phyloP scores from a whole-genome alignment of 2,888 invertebrate genomes.

The Scrobipalpa atriplicella region DNA sequence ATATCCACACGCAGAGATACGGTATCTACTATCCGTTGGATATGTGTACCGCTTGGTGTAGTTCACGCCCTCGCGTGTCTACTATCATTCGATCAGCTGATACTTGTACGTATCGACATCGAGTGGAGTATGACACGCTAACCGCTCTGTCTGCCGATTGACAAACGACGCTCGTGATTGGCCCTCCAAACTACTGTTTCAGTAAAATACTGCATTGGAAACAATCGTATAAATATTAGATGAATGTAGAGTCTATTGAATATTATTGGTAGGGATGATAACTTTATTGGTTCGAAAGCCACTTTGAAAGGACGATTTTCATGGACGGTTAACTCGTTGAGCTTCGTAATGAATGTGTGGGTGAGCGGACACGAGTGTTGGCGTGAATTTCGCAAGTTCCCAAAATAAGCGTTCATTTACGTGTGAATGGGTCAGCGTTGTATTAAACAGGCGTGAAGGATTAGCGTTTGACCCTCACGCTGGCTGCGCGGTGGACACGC shows the following conservation, averaged over 20 bases:
- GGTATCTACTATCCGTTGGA: background rate
- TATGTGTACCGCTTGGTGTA: constrained; percentile 36
- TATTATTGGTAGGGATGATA: background rate
- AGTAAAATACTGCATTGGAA: constrained; percentile 16
- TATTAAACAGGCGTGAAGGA: constrained; percentile 23
- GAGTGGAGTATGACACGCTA: constrained; percentile 71
- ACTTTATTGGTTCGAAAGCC: background rate
- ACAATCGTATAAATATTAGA: background rate
- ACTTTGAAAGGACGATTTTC: constrained; percentile 3
- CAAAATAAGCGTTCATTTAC: constrained; percentile 20
- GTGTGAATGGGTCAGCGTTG: constrained; percentile 4
- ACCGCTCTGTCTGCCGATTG: constrained; percentile 61
- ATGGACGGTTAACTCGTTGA: background rate
- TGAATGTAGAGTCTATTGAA: constrained; percentile 3
- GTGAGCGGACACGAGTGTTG: background rate
- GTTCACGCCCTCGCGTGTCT: constrained; percentile 61
- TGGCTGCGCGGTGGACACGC: background rate
- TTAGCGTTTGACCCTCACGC: constrained; percentile 22
- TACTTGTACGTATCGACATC: constrained; percentile 60
- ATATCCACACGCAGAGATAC: too few species aligned
- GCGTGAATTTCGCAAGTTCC: constrained; percentile 16
- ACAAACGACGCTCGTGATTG: constrained; percentile 64
- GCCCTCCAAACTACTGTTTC: constrained; percentile 44
- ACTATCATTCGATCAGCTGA: constrained; percentile 55
- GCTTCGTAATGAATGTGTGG: constrained; percentile 6